These are phyloP conservation scores for Hyles lineata DNA, from an alignment of 2,888 invertebrate genomes.

Conservation along the genomic window DNA sequence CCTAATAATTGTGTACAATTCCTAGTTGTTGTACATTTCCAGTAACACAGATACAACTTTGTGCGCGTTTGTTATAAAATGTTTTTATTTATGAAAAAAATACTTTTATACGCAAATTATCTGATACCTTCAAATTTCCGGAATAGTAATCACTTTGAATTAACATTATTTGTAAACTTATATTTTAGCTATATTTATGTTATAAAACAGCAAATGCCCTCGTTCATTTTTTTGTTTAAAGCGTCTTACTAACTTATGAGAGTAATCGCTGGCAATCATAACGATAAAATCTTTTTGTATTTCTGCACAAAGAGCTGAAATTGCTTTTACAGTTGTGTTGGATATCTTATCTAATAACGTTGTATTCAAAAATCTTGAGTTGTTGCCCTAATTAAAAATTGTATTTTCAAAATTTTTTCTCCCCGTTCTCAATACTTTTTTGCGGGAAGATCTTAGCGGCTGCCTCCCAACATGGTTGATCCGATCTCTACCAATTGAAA, in stretches of 20 bases:
- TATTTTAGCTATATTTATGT: no score
- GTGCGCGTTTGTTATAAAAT: no score
- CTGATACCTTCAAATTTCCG: background rate
- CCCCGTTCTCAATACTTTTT: background rate
- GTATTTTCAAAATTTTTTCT: slow-evolving; percentile 2
- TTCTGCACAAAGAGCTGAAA: slow-evolving; percentile 58
- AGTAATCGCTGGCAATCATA: slow-evolving; percentile 57
- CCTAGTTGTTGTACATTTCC: no score
- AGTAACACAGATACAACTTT: no score
- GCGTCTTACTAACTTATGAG: slow-evolving; percentile 50
- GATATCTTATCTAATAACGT: slow-evolving; percentile 52
- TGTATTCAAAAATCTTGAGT: slow-evolving; percentile 47
- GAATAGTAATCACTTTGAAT: background rate
- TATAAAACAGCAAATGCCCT: background rate
- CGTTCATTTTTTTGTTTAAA: slow-evolving; percentile 46
- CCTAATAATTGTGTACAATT: no score
- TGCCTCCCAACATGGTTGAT: background rate
- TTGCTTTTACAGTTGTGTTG: slow-evolving; percentile 55
- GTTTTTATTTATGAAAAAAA: no score
- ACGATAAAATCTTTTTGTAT: slow-evolving; percentile 66
- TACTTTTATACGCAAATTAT: no score
- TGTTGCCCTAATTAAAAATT: slow-evolving; percentile 47
- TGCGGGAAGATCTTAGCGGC: background rate
- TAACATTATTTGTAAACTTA: no score
- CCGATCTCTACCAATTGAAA: background rate